phyloP scores from a whole-genome alignment of 1,140 invertebrate species.

The Euwallacea fornicatus region DNA sequence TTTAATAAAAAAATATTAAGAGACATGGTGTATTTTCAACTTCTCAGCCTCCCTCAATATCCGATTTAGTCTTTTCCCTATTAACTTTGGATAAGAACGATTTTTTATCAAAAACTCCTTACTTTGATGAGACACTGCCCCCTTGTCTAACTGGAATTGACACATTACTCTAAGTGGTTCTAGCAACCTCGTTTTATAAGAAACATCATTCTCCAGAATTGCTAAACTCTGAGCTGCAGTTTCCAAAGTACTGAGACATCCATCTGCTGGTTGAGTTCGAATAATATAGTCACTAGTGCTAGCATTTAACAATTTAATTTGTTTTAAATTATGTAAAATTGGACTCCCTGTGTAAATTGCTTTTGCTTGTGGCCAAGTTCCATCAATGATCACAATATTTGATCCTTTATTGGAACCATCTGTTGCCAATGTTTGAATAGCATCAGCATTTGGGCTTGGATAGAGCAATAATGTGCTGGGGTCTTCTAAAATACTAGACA shows the following conservation, averaged over 20 bases:
- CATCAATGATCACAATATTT: slow-evolving; percentile 87
- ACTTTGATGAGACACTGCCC: slow-evolving; percentile 89
- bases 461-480: slow-evolving; percentile 79
- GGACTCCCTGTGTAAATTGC: slow-evolving; percentile 76
- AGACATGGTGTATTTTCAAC: slow-evolving; percentile 9
- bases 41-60: slow-evolving; percentile 47
- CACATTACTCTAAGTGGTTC: slow-evolving; percentile 81
- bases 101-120: slow-evolving; percentile 87
- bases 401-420: slow-evolving; percentile 54
- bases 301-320: slow-evolving; percentile 75
- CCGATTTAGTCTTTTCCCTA: slow-evolving; percentile 75
- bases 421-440: slow-evolving; percentile 57
- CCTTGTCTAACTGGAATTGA: slow-evolving; percentile 83
- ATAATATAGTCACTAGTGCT: slow-evolving; percentile 86
- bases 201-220: slow-evolving; percentile 70
- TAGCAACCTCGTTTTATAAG: slow-evolving; percentile 69
- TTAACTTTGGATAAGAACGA: slow-evolving; percentile 79
- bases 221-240: slow-evolving; percentile 81
- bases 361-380: slow-evolving; percentile 93
- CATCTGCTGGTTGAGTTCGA: slow-evolving; percentile 88
- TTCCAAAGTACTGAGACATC: slow-evolving; percentile 88
- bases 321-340: slow-evolving; percentile 65
- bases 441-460: slow-evolving; percentile 74
- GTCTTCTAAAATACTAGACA: slow-evolving; percentile 67
- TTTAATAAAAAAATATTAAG: neutral